Base-by-base conservation (phyloP, 53 echinoderm and acorn worm species). In the Astropecten irregularis region DNA sequence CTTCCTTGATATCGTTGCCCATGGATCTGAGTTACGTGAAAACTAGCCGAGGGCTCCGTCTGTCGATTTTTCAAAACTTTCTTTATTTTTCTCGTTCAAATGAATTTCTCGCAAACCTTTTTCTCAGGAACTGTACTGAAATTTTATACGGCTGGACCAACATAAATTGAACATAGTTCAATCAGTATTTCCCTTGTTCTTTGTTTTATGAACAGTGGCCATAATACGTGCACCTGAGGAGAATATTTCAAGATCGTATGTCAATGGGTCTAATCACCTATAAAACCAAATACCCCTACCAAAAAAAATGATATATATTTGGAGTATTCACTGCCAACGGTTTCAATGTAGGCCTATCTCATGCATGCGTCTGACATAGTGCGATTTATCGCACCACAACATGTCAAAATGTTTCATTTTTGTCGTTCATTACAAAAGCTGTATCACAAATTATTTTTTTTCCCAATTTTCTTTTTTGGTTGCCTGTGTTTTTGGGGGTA, bases 341-440 rank as follows among this genome's bases (percentile, higher is more conserved):
- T 47, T 36, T 57, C 23, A 27, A n/a, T n/a, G n/a, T n/a, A n/a
- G n/a, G n/a, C n/a, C n/a, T n/a, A n/a, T n/a, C n/a, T n/a, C n/a
- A n/a, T n/a, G n/a, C n/a, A n/a, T n/a, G n/a, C n/a, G n/a, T n/a
- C n/a, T n/a, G n/a, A n/a, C n/a, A n/a, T n/a, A n/a, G n/a, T n/a
- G n/a, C n/a, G n/a, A 60, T 79, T 79, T 60, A 60, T 61, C n/a
- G 79, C 63, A 26, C 48, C 31, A 7, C 46, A 61, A 62, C 40
- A 56, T 49, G 79, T 79, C 79, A 79, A 79, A 42, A 79, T 48
- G 3, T 47, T 62, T 42, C 44, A 40, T 46, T 79, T 61, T 22
- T 46, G 79, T 3, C 60, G 46, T 79, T 62, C 26, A 42, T 79
- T 48, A 60, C 79, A 21, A 60, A 59, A 77, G 19, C 32, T 29